Evolutionary conservation across 1,140 invertebrate genomes (phyloP).

Genomic region (Galleria mellonella): DNA sequence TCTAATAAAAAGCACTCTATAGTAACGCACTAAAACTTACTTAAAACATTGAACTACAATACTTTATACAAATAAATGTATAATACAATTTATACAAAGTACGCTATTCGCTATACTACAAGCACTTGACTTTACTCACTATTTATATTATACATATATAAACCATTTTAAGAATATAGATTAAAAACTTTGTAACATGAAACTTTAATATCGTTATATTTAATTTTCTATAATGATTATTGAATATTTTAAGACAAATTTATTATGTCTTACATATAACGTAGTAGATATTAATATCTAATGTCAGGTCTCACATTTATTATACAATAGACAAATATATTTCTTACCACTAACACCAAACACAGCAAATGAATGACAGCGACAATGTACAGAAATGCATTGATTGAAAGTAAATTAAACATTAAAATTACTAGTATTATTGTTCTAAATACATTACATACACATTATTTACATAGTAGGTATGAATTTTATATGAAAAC

Average conservation of each 20-base stretch:
- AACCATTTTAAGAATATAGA: neutral
- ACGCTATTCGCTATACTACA: conserved; percentile 17
- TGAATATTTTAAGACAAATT: neutral
- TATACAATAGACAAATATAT: conserved; percentile 1
- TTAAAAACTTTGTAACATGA: neutral
- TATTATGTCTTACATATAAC: conserved; percentile 6
- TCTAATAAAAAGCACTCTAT: conserved; percentile 31
- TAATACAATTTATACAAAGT: conserved; percentile 27
- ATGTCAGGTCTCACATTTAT: conserved; percentile 28
- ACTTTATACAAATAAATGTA: conserved; percentile 3
- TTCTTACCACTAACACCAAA: conserved; percentile 47
- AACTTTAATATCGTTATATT: neutral
- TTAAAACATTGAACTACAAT: conserved; percentile 34
- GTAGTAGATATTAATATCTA: conserved; percentile 18
- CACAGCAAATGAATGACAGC: conserved; percentile 46
- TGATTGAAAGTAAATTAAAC: conserved; percentile 13
- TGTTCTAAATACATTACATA: conserved; percentile 3
- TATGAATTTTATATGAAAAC: conserved; percentile 19
- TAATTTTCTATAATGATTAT: neutral
- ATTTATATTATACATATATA: neutral
- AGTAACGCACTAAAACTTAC: conserved; percentile 24
- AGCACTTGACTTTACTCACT: conserved; percentile 12
- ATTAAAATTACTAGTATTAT: conserved; percentile 16
- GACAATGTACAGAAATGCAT: conserved; percentile 41
- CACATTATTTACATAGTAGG: conserved; percentile 28